Evolutionary conservation across 2,888 invertebrate genomes (phyloP), one percentile per base, ranked within the genome.

Genomic region (Cantharis flavilabris): DNA sequence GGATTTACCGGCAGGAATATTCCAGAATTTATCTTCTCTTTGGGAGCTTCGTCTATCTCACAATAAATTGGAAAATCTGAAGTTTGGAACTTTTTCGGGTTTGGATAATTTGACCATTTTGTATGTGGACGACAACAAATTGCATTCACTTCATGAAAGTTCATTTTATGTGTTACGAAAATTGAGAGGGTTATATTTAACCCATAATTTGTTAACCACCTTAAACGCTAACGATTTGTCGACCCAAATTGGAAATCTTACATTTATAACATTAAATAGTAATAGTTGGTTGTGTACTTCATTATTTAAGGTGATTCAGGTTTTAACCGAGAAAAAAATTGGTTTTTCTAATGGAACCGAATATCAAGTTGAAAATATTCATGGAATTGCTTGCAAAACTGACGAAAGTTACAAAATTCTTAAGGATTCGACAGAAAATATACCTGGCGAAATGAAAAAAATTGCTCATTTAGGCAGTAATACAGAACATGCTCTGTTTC

Each of bases 21-120:
- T 78, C 26, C 13, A 62, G 9, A 72, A 78, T 62, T 63, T 72
- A 18, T 20, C 28, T 16, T 18, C 72, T 26, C 72, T 78, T 28
- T 62, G 62, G 23, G 33, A 69, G 26, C 69, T 78, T 23, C n/a
- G 28, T 5, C 69, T 78, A 13, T 78, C 78, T 5, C n/a, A 63
- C 4, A 78, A 78, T 72, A 28, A 14, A 10, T 30, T 76, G 23
- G 26, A 9, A 11, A 33, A 69, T 65, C 23, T 76, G 2, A 65
- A 76, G 65, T 78, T 70, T 72, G 78, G 78, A 16, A 76, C 76
- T 14, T 78, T 78, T 72, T 73, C 76, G 9, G 78, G 78, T n/a
- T 62, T 78, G 10, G 70, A 73, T 33, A 76, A 71, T 67, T 23
- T 78, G 26, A 71, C 62, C 1, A 3, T 16, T 5, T 62, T 78